Evolutionary conservation across 53 echinoderm and acorn worm genomes (phyloP).

Genomic region (Henricia sp.): DNA sequence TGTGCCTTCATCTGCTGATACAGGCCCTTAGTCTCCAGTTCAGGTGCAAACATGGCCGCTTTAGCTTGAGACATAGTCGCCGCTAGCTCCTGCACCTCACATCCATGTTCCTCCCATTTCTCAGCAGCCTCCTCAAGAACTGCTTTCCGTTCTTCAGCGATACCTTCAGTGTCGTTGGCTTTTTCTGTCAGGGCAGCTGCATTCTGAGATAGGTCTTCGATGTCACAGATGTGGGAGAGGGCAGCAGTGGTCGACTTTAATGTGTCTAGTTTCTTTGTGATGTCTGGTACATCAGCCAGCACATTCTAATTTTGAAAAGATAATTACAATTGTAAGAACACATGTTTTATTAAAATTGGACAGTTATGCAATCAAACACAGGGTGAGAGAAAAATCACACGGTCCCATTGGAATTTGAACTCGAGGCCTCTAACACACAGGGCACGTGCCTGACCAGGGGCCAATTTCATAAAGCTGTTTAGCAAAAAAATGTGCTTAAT

Average conservation of each 20-base stretch:
- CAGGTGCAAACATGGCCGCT: slow-evolving; percentile 80
- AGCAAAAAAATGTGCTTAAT: too few relatives aligned
- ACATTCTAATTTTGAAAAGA: too few relatives aligned
- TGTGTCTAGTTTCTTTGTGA: slow-evolving; percentile 57
- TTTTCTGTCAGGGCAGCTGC: slow-evolving; percentile 41
- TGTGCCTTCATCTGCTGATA: slow-evolving; percentile 80
- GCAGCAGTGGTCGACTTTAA: slow-evolving; percentile 59
- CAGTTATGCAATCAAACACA: too few relatives aligned
- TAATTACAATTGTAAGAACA: too few relatives aligned
- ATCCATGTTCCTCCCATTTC: slow-evolving; percentile 79
- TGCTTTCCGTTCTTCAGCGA: slow-evolving; percentile 62
- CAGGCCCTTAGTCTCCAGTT: slow-evolving; percentile 81
- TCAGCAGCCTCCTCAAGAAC: slow-evolving; percentile 62
- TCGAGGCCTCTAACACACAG: too few relatives aligned
- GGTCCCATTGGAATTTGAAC: too few relatives aligned
- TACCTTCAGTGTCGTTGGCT: slow-evolving; percentile 35
- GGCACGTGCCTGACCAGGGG: too few relatives aligned
- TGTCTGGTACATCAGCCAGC: slow-evolving; percentile 65
- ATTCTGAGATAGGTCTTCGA: slow-evolving; percentile 59
- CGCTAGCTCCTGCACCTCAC: slow-evolving; percentile 61
- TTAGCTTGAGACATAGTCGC: slow-evolving; percentile 72
- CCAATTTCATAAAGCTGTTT: too few relatives aligned
- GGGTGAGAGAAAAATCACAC: too few relatives aligned
- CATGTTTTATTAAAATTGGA: too few relatives aligned
- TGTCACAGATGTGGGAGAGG: slow-evolving; percentile 71